Evolutionary conservation across 2,888 invertebrate species (phyloP).

Genomic region (Subacronicta megacephala): DNA sequence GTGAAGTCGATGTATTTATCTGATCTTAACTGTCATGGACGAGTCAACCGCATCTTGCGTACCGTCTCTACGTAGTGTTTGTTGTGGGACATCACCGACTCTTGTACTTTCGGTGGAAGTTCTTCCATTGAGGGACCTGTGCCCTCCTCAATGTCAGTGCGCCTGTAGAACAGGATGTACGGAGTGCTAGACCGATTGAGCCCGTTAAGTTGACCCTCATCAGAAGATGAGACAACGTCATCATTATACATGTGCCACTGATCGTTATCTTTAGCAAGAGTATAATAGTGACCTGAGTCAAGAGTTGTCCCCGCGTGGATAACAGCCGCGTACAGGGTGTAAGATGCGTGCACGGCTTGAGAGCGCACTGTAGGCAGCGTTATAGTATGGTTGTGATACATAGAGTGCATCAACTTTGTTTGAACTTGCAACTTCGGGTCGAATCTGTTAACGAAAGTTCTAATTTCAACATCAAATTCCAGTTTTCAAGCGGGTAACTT

Average conservation of each 20-base stretch:
- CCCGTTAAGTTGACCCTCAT: slow-evolving; percentile 90
- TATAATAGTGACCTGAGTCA: slow-evolving; percentile 97
- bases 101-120: slow-evolving; percentile 73
- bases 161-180: slow-evolving; percentile 94
- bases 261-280: slow-evolving; percentile 92
- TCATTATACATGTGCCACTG: slow-evolving; percentile 96
- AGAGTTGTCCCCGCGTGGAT: slow-evolving; percentile 95
- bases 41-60: slow-evolving; percentile 64
- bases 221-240: slow-evolving; percentile 91
- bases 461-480: slow-evolving; percentile 26
- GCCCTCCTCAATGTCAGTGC: slow-evolving; percentile 82
- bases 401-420: slow-evolving; percentile 94
- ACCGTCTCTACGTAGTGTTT: slow-evolving; percentile 74
- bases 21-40: slow-evolving; percentile 78
- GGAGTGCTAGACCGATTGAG: slow-evolving; percentile 94
- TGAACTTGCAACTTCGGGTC: slow-evolving; percentile 90
- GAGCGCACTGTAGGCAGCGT: slow-evolving; percentile 80
- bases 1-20: slow-evolving; percentile 69
- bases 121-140: slow-evolving; percentile 71
- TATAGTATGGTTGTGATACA: slow-evolving; percentile 89
- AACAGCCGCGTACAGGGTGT: slow-evolving; percentile 94
- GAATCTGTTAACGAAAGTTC: slow-evolving; percentile 66
- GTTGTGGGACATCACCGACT: slow-evolving; percentile 74
- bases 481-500: not conserved
- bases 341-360: slow-evolving; percentile 81